Conservation (phyloP, 2,113 vertebrate genomes). For the Furnarius figulus region DNA sequence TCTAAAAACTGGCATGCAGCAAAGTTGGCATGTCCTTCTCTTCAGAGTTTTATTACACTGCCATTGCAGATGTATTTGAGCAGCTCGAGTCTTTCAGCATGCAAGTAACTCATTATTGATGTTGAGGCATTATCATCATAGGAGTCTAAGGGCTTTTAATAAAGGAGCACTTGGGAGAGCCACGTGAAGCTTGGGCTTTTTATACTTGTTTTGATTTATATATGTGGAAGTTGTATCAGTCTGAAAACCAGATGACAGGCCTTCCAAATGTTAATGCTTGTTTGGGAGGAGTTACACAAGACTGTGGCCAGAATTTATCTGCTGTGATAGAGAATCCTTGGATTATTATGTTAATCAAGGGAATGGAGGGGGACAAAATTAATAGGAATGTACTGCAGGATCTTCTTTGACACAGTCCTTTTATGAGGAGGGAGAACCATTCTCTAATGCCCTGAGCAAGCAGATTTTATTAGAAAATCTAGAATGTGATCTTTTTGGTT, state of each 20-base stretch:
- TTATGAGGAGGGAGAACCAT: not conserved
- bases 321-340: not conserved
- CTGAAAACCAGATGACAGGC: not conserved
- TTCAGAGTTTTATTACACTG: not conserved
- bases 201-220: not conserved
- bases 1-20: not conserved
- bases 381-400: not conserved
- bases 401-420: not conserved
- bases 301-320: not conserved
- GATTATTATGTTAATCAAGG: not conserved
- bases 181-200: not conserved
- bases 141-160: not conserved
- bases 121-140: accelerated
- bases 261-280: not conserved
- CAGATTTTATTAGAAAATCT: not conserved
- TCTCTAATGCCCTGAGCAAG: not conserved
- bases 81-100: not conserved
- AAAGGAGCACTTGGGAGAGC: not conserved
- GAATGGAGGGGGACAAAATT: not conserved
- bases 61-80: not conserved
- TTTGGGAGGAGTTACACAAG: not conserved
- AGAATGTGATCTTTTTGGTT: not conserved
- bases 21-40: not conserved
- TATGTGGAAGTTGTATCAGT: not conserved
- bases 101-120: not conserved